phyloP scores from a whole-genome alignment of 2,888 invertebrate species.

The Cryptus armator region DNA sequence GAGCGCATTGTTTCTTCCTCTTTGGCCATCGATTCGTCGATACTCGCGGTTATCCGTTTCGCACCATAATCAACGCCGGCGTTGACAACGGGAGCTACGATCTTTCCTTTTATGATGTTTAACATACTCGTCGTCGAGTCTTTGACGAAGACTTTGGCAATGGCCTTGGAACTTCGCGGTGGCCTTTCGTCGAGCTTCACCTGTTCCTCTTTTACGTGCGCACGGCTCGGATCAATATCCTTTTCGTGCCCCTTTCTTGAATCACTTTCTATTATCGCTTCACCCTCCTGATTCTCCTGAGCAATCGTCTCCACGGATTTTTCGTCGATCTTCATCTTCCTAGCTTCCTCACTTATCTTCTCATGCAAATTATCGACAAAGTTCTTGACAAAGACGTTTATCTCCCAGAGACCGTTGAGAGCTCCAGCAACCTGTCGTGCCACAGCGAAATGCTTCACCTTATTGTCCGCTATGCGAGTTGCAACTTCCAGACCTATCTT shows the following conservation, averaged over 20 bases:
- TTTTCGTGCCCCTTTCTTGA: not conserved
- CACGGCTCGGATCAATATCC: not conserved
- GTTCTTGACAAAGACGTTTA: not conserved
- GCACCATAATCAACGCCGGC: not conserved
- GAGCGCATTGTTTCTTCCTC: not conserved
- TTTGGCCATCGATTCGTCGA: not conserved
- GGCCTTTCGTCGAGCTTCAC: not conserved
- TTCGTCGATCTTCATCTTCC: not conserved
- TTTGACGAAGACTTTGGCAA: constrained; percentile 4
- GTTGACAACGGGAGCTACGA: constrained; percentile 7
- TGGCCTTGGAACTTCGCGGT: not conserved
- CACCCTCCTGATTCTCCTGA: not conserved
- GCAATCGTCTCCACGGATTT: not conserved
- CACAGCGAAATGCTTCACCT: not conserved
- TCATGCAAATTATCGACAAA: not conserved
- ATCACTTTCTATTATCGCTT: not conserved
- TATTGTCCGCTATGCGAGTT: constrained; percentile 4
- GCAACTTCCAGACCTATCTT: not conserved
- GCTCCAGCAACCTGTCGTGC: not conserved
- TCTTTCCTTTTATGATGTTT: constrained; percentile 26
- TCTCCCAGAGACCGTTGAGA: not conserved
- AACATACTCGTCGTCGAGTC: constrained; percentile 10
- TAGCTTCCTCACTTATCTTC: constrained; percentile 4
- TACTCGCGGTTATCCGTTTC: not conserved
- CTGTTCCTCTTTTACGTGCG: constrained; percentile 10